Evolutionary conservation across 2,113 vertebrate species (phyloP), one percentile per base, ranked within the genome.

Genomic region (Dipodomys stephensi): DNA sequence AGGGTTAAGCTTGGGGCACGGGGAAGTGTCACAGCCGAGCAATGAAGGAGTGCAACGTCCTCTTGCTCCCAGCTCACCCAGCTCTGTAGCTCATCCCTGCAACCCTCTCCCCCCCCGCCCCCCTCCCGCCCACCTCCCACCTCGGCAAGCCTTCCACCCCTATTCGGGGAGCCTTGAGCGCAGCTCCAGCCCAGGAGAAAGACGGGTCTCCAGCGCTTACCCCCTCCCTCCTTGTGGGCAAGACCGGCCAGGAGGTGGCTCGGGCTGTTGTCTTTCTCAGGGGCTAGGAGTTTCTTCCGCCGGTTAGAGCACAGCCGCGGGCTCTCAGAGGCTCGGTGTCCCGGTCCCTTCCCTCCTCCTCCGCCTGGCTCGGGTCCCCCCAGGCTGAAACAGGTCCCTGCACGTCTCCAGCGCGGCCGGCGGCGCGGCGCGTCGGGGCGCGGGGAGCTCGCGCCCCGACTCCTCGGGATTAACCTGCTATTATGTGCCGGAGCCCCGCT

Each of bases 381-480:
- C 15, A 16, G 68, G 90, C 91, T 91, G 96, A 84, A 96, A 95
- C 97, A 97, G 95, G 96, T 97, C 95, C 83, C 96, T 96, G 95
- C 97, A 97, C 95, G 97, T 95, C 97, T 96, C 85, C 93, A 88
- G 74, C 93, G 83, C 84, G 78, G 95, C 87, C 94, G 86, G 91
- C 91, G 84, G 91, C 72, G 74, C 87, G 4, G 93, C 35, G 79
- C 94, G 73, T 94, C 82, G 12, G 4, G 1, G 88, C 93, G 16
- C 71, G 13, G 78, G 90, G 85, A 91, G 46, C 88, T 96, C 76
- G 60, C 39, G 65, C 77, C 46, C 12, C 39, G 83, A 82, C 92
- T 87, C 76, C 90, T 77, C 46, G 39, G 94, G 94, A 96, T 96
- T 93, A 98, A 97, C 94, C 95, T 97, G 96, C 90, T 94, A n/a